Evolutionary conservation across 1,140 invertebrate species (phyloP).

Genomic region (Oscheius sp.): DNA sequence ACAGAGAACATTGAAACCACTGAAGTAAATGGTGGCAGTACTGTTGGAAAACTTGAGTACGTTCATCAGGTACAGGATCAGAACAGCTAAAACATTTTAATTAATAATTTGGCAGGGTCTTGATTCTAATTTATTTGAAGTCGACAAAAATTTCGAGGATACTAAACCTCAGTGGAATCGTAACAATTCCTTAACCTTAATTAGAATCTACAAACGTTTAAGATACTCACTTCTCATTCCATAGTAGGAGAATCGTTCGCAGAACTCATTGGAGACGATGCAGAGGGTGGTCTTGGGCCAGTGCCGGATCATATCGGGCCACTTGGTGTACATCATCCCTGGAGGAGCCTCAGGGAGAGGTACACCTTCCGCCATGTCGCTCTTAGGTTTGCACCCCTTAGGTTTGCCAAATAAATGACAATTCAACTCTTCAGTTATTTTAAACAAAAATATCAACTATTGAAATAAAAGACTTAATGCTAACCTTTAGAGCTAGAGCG

Average conservation of each 20-base stretch:
- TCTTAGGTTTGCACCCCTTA: no score
- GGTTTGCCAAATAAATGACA: no score
- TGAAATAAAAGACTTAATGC: no score
- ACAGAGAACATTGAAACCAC: conserved; percentile 75
- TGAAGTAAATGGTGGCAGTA: conserved; percentile 76
- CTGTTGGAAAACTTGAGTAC: conserved; percentile 70
- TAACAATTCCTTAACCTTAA: neutral
- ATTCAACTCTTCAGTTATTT: no score
- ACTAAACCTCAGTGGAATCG: neutral
- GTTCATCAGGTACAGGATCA: conserved; percentile 75
- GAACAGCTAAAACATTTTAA: conserved; percentile 70
- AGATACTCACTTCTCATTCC: conserved; percentile 69
- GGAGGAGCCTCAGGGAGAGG: neutral
- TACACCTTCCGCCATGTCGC: neutral
- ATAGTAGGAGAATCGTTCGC: conserved; percentile 89
- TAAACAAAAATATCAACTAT: no score
- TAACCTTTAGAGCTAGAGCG: no score
- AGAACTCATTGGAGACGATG: conserved; percentile 89
- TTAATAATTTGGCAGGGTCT: neutral
- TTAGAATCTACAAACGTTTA: neutral
- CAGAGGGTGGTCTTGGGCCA: conserved; percentile 79
- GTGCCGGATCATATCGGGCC: conserved; percentile 36
- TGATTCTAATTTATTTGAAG: neutral
- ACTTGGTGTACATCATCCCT: conserved; percentile 21
- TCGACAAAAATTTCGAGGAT: neutral